Evolutionary conservation across 2,797 vertebrate species (phyloP).

Genomic region (Arrhamphus sclerolepis): DNA sequence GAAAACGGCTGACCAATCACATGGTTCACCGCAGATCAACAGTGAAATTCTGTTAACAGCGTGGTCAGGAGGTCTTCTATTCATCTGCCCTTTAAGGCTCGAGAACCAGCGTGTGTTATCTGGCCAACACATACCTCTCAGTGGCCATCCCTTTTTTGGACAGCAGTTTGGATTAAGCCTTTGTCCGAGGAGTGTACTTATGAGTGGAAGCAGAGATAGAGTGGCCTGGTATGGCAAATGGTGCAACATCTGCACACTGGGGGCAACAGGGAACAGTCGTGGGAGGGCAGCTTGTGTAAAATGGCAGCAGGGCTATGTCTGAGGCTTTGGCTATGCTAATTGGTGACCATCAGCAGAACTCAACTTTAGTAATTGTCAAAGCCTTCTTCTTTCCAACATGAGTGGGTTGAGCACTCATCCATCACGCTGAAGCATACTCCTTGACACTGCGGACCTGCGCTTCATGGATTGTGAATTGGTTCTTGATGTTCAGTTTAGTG

Average conservation of each 20-base stretch:
- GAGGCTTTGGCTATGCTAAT: constrained; percentile 45
- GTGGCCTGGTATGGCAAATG: constrained; percentile 27
- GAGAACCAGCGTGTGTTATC: constrained; percentile 61
- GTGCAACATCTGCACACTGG: constrained; percentile 46
- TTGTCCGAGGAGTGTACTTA: constrained; percentile 48
- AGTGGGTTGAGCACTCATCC: constrained; percentile 45
- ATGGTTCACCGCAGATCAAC: constrained; percentile 63
- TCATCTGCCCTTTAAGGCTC: constrained; percentile 42
- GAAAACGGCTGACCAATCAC: constrained; percentile 62
- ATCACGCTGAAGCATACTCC: constrained; percentile 32
- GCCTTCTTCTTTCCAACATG: constrained; percentile 30
- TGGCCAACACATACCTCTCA: constrained; percentile 63
- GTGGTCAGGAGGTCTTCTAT: constrained; percentile 62
- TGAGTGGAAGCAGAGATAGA: constrained; percentile 52
- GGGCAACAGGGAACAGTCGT: constrained; percentile 21
- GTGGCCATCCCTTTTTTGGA: constrained; percentile 54
- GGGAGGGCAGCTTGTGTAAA: constrained; percentile 37
- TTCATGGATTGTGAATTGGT: constrained; percentile 37
- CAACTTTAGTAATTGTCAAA: constrained; percentile 39
- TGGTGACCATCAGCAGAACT: constrained; percentile 42
- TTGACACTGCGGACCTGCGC: constrained; percentile 38
- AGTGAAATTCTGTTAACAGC: constrained; percentile 56
- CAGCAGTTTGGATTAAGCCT: constrained; percentile 68
- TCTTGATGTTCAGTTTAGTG: constrained; percentile 38
- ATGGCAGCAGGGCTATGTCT: constrained; percentile 35